These are phyloP conservation scores for Andricus curvator DNA, from an alignment of 2,888 invertebrate genomes.

Conservation along the genomic window DNA sequence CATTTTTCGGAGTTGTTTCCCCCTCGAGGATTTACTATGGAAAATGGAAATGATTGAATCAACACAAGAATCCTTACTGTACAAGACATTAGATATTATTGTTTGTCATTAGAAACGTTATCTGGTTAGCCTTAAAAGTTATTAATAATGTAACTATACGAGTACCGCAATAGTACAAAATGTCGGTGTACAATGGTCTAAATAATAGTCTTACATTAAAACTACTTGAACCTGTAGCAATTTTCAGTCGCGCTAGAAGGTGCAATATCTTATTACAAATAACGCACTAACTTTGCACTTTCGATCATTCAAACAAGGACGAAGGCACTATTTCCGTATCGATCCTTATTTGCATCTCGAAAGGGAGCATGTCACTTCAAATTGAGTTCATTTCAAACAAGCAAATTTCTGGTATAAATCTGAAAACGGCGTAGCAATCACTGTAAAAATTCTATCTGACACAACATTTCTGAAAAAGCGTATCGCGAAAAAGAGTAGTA, in stretches of 20 bases:
- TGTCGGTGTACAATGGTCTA: conserved; percentile 18
- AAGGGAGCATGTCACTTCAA: background rate
- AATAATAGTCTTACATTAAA: conserved; percentile 27
- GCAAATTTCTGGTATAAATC: conserved; percentile 30
- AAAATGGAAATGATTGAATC: background rate
- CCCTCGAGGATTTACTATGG: background rate
- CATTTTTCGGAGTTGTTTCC: too few species aligned
- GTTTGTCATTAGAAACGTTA: conserved; percentile 61
- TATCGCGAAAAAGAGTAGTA: background rate
- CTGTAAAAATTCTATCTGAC: background rate
- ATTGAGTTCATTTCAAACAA: conserved; percentile 24
- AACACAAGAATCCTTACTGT: conserved; percentile 45
- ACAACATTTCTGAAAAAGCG: background rate
- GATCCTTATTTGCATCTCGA: conserved; percentile 31
- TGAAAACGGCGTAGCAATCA: conserved; percentile 18
- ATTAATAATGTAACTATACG: conserved; percentile 55
- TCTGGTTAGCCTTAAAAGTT: conserved; percentile 54
- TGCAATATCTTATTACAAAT: conserved; percentile 35
- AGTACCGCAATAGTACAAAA: conserved; percentile 40
- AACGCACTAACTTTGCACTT: conserved; percentile 20
- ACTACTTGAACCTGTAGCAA: conserved; percentile 40
- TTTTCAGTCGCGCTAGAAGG: conserved; percentile 39
- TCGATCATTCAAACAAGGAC: conserved; percentile 23
- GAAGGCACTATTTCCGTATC: background rate
- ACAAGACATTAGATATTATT: conserved; percentile 62